Base-by-base conservation (phyloP, 2,113 vertebrate species). In the Xiphophorus couchianus region DNA sequence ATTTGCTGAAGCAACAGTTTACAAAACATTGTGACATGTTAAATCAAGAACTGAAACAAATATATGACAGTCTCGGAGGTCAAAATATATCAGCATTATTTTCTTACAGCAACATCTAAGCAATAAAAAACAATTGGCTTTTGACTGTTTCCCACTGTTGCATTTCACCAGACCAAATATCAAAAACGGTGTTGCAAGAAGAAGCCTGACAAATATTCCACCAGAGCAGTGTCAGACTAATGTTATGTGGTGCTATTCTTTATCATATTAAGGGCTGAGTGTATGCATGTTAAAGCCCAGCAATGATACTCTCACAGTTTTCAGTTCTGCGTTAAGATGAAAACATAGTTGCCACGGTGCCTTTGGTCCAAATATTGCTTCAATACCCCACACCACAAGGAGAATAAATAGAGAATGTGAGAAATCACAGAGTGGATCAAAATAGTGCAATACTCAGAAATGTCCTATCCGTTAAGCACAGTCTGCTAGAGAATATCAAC, bases 321-420 rank as follows among this genome's bases (percentile, higher is more conserved):
- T 35, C 30, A 62, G 8, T 13, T 15, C 30, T 61, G 58, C 1
- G 1, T 30, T 7, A 42, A 48, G 15, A 44, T 44, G 15, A 44
- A 44, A 72, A 75, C 33, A 37, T 3, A 17, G 74, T 27, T n/a
- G 63, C 29, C 17, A 27, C 1, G 66, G 58, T 35, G 19, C 33
- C 29, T 80, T 5, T 66, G 0, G 62, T 51, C 15, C 66, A 71
- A 73, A 58, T 82, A 88, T 76, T 84, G 73, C 85, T 89, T 86
- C 62, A 30, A 19, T 69, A 58, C 70, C 63, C 15, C 44, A 67
- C 6, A 73, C 64, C 69, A 67, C 63, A 75, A 66, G 29, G 64
- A 79, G 10, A 61, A 51, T 31, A 27, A 69, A 33, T 39, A 64
- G 66, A 51, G 66, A 70, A 69, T 58, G 65, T 73, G 44, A 63